Base-by-base conservation (phyloP, 2,113 vertebrate species). In the Shinisaurus crocodilurus region DNA sequence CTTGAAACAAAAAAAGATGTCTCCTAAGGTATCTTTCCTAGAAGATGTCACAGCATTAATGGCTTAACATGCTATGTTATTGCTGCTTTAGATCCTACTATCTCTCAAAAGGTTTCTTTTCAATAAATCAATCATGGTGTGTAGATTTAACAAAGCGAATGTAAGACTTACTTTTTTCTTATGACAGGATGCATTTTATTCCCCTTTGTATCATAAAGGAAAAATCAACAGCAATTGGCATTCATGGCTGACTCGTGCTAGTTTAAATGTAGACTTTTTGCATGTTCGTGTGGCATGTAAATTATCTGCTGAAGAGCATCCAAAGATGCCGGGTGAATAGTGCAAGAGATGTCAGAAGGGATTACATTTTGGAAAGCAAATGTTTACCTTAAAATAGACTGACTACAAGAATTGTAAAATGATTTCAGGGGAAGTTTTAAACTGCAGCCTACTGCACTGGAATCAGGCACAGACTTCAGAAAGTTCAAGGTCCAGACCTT, bases 331-430 rank as follows among this genome's bases (percentile, higher is more conserved):
- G 96, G 96, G 90, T 92, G 94, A 94, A 93, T 74, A 87, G 82
- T 81, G 85, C 93, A 92, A 89, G 79, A 92, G 91, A 95, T 83
- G 89, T 96, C 95, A 96, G 94, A 95, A 96, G 95, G 89, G 94
- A 95, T 72, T 95, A 94, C 88, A 93, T 93, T 94, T 94, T 97
- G 96, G 96, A 96, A 95, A 96, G 87, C 92, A 93, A 92, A 95
- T 16, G 79, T 57, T 92, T 94, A 86, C 91, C 96, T 96, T 96
- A 96, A 97, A 97, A 97, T 97, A 97, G 95, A 94, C 83, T 77
- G 90, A 89, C 91, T 93, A 90, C 83, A 63, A 88, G 79, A 93
- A 70, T 89, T 81, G 65, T 77, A 90, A 93, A 88, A 87, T 92
- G 94, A 93, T 90, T 88, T 93, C 87, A 93, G 89, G 54, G 82